Evolutionary conservation across 2,888 invertebrate genomes (phyloP).

Genomic region (Deladenus siricidicola): DNA sequence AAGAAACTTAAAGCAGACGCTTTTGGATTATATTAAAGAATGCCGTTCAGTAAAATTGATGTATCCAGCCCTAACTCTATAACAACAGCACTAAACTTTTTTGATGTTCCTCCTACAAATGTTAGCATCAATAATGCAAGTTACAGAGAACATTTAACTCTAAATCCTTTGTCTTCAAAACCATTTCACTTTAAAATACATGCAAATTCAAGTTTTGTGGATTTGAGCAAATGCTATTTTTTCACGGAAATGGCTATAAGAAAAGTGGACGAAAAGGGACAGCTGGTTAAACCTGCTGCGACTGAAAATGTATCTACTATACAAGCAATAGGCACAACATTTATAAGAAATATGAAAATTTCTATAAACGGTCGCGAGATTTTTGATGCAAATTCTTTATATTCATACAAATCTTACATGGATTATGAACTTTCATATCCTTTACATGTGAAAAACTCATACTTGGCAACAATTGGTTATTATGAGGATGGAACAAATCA

Average conservation of each 20-base stretch:
- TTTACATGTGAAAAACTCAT: slow-evolving; percentile 2
- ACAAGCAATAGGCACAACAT: slow-evolving; percentile 11
- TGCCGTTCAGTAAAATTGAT: slow-evolving; percentile 12
- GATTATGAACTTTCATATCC: slow-evolving; percentile 1
- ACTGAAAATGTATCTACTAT: slow-evolving; percentile 6
- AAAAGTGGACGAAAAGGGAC: not conserved
- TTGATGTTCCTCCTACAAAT: slow-evolving; percentile 11
- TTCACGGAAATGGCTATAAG: slow-evolving; percentile 6
- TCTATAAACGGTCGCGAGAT: slow-evolving; percentile 9
- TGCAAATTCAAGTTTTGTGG: slow-evolving; percentile 1
- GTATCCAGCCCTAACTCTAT: slow-evolving; percentile 7
- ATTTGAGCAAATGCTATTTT: slow-evolving; percentile 11
- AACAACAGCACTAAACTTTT: slow-evolving; percentile 11
- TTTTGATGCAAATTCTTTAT: slow-evolving; percentile 3
- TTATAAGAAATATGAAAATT: slow-evolving; percentile 13
- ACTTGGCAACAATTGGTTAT: slow-evolving; percentile 1
- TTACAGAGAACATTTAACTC: slow-evolving; percentile 2
- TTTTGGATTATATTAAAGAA: slow-evolving; percentile 9
- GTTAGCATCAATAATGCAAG: slow-evolving; percentile 2
- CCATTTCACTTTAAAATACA: slow-evolving; percentile 13
- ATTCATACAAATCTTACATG: not conserved
- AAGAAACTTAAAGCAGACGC: slow-evolving; percentile 5
- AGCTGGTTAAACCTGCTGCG: not conserved
- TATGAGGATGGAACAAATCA: slow-evolving; percentile 3
- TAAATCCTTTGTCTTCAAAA: slow-evolving; percentile 1